Base-by-base conservation (phyloP, 1,140 invertebrate genomes). In the Cotesia glomerata region DNA sequence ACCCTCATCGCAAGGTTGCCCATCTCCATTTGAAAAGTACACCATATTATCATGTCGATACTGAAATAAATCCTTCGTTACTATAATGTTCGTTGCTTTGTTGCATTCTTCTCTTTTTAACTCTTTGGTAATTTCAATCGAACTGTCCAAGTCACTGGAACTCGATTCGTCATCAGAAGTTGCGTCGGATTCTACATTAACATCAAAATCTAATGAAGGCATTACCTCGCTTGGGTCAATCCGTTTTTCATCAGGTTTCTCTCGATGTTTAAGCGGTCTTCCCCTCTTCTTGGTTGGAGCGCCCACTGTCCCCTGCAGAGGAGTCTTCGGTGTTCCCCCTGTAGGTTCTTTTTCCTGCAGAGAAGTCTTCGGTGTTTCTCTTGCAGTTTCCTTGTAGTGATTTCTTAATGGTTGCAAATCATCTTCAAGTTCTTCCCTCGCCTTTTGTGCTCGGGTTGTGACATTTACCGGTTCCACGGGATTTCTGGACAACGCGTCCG, bases 401-500 rank as follows among this genome's bases (percentile, higher is more conserved):
- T 58, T 9, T 18, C 16, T 58, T 18, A 58, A 8, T 16, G 14
- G 1, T 18, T 52, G 54, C 18, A 14, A 36, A 35, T 9, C 9
- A 0, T 34, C 32, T 35, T 9, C 59, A 34, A 8, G 13, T 8
- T 62, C 4, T 35, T 14, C 59, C n/a, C 35, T 36, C 11, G 34
- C 35, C 7, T 14, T 18, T 18, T 58, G 54, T 8, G 54, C 16
- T 8, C 54, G 16, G 18, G 54, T 58, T 2, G 54, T 58, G 5
- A 58, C 54, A 8, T 58, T 14, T 3, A 58, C 16, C 7, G 8
- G 14, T 18, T 58, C 59, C 3, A 65, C 36, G n/a, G 63, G 63
- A 14, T 65, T 65, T 18, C 63, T 13, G 0, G 36, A 16, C 11
- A 49, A 65, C 77, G 81, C 54, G 65, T 65, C 63, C 5, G 63